phyloP scores from a whole-genome alignment of 2,797 vertebrate genomes.

The Lepus oiostolus region DNA sequence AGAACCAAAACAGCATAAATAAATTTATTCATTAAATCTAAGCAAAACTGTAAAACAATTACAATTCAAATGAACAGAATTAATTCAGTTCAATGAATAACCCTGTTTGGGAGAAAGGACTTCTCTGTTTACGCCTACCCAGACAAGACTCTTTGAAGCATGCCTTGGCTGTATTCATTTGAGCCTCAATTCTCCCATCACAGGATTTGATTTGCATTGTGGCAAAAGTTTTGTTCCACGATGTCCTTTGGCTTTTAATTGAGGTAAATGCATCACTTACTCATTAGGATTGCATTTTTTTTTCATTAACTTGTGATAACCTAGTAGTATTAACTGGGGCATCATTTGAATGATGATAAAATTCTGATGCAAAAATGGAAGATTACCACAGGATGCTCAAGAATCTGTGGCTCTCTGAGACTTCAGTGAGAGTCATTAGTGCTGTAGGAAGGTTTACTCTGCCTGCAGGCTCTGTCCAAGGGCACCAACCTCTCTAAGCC shows the following conservation, averaged over 20 bases:
- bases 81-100: not conserved
- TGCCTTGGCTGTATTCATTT: not conserved
- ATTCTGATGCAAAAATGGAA: not conserved
- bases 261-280: not conserved
- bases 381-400: not conserved
- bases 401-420: slow-evolving; percentile 1
- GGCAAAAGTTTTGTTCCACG: slow-evolving; percentile 8
- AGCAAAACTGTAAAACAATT: slow-evolving; percentile 28
- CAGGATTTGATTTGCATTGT: not conserved
- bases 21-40: slow-evolving; percentile 25
- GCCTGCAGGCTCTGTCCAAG: not conserved
- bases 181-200: not conserved
- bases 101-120: not conserved
- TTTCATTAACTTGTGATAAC: not conserved
- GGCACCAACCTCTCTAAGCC: slow-evolving; percentile 15
- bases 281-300: not conserved
- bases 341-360: not conserved
- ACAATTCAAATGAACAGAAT: not conserved
- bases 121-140: not conserved
- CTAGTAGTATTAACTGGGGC: not conserved
- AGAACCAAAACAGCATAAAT: slow-evolving; percentile 6
- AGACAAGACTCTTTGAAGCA: too few relatives aligned
- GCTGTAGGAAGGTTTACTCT: not conserved
- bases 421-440: not conserved
- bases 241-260: slow-evolving; percentile 1